These are phyloP conservation scores for Fopius arisanus DNA, from an alignment of 1,140 invertebrate genomes.

Conservation along the genomic window DNA sequence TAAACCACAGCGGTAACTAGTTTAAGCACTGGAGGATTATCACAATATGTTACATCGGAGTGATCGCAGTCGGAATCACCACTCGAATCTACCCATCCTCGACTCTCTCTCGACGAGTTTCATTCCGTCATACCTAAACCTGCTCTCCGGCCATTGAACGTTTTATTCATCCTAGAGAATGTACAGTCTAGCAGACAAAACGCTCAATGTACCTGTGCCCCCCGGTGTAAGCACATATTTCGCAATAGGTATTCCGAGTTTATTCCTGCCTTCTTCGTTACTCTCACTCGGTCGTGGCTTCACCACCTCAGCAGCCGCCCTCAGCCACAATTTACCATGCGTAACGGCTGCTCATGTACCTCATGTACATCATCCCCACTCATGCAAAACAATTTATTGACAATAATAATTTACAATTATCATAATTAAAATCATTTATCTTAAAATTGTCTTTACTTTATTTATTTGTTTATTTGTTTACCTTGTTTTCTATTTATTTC, in stretches of 20 bases:
- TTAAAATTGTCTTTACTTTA: too few relatives aligned
- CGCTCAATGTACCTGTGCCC: conserved; percentile 23
- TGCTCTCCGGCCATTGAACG: not conserved
- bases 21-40: too few relatives aligned
- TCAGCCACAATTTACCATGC: not conserved
- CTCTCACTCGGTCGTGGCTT: not conserved
- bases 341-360: not conserved
- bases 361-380: not conserved
- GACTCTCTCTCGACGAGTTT: not conserved
- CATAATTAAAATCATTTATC: too few relatives aligned
- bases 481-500: too few relatives aligned
- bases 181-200: not conserved
- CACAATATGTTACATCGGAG: not conserved
- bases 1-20: too few relatives aligned
- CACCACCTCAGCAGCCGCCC: not conserved
- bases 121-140: not conserved
- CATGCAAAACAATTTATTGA: too few relatives aligned
- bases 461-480: too few relatives aligned
- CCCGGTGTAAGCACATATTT: not conserved
- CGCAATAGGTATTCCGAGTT: not conserved
- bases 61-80: not conserved
- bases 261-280: not conserved
- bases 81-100: not conserved
- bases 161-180: conserved; percentile 5
- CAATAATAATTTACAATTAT: too few relatives aligned